These are phyloP conservation scores for Thereva unica DNA, from an alignment of 2,888 invertebrate species.

Conservation along the genomic window DNA sequence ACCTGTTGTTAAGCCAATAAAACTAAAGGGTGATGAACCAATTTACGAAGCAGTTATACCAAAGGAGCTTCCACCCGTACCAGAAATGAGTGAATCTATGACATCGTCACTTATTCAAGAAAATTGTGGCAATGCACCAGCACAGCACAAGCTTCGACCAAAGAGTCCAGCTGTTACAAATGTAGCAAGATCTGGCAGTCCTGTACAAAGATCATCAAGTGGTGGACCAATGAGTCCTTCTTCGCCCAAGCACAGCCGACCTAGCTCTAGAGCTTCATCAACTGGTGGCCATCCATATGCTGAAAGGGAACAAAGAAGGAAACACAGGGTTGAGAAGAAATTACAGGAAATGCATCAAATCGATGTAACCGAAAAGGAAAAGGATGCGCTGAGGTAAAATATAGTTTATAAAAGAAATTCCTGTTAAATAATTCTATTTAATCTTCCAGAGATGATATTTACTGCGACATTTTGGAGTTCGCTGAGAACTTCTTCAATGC, in stretches of 20 bases:
- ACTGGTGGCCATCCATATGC: conserved; percentile 58
- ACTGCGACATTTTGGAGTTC: conserved; percentile 87
- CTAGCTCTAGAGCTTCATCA: conserved; percentile 60
- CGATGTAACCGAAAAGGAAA: conserved; percentile 53
- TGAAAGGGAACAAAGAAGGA: conserved; percentile 79
- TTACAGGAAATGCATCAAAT: conserved; percentile 76
- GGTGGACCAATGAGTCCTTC: conserved; percentile 50
- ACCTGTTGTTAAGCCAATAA: conserved; percentile 45
- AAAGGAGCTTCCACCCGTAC: conserved; percentile 59
- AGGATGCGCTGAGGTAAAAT: conserved; percentile 48
- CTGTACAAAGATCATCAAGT: conserved; percentile 45
- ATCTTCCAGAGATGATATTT: conserved; percentile 62
- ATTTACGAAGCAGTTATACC: conserved; percentile 86
- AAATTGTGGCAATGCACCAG: conserved; percentile 38
- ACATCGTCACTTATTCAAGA: conserved; percentile 40
- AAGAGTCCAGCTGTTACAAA: conserved; percentile 55
- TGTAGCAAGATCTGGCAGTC: conserved; percentile 50
- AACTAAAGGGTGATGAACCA: conserved; percentile 64
- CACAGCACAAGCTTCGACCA: conserved; percentile 48
- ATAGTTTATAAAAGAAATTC: not conserved
- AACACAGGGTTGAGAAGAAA: conserved; percentile 83
- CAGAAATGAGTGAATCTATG: conserved; percentile 53
- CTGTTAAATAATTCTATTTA: conserved; percentile 41
- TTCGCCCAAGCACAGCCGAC: conserved; percentile 61
- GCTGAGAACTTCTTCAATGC: conserved; percentile 93